Base-by-base conservation (phyloP, 1,140 invertebrate species). In the Drosophila leontia region DNA sequence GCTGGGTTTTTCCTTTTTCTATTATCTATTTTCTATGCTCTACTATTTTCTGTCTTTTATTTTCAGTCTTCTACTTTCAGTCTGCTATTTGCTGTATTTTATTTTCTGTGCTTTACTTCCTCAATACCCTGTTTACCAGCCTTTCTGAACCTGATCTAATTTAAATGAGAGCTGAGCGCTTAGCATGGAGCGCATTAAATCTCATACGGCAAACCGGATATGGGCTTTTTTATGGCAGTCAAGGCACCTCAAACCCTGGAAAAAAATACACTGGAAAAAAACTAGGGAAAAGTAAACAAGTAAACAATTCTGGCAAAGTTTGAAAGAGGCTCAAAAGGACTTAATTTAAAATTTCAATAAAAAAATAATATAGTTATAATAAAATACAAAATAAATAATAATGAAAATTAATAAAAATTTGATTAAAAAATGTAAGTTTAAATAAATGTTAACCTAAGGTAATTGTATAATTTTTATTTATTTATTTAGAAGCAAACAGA, bases 131-230 rank as follows among this genome's bases (percentile, higher is more conserved):
- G 13, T 51, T 34, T 19, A 17, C 48, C 29, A n/a, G 23, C 34
- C 51, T 19, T 32, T 23, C n/a, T 34, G 42, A 51, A 63, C 34
- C 80, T 80, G 83, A 80, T 86, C 84, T 78, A 87, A 87, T 87
- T 87, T 87, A 78, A 87, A 87, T 87, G 84, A 80, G 80, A 64
- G 58, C 58, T 23, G 8, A 35, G 39, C 32, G 44, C 42, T 60
- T 57, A 56, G 65, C 82, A 69, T 67, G 57, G 56, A 76, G 65
- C 70, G 67, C 67, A 82, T 86, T 72, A 72, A 87, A 82, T 87
- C 83, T 72, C 79, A 82, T 82, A 80, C 71, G 75, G 67, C 68
- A 56, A 56, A 72, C 71, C 67, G 83, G 83, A 87, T 80, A 77
- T 87, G 63, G 83, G 32, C 42, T 69, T 87, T 85, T 68, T 82